Percentiles rank a stretch among this genome's conserved stretches.
Conservation (phyloP, 2,888 invertebrate genomes). For the Pharmacophagus antenor region DNA sequence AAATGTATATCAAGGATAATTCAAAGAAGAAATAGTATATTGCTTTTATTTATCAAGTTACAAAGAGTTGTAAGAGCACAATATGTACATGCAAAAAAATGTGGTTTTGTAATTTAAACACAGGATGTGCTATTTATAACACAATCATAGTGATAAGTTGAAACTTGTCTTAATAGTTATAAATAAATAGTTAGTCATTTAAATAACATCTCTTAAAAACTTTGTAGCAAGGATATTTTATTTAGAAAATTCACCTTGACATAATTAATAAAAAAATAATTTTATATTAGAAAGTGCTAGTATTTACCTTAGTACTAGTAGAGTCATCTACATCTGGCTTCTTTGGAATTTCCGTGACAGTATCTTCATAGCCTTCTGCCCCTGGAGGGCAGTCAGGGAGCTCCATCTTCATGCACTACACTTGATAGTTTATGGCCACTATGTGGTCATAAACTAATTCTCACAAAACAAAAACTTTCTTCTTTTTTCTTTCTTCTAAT, state of each 20-base stretch:
- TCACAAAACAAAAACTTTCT: slow-evolving; percentile 21
- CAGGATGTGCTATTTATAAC: background rate
- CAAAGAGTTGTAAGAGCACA: background rate
- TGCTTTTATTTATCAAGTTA: background rate
- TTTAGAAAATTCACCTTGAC: background rate
- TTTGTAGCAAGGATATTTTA: background rate
- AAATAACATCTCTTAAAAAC: background rate
- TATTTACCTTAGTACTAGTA: slow-evolving; percentile 73
- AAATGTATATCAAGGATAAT: background rate
- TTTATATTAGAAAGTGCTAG: slow-evolving; percentile 15
- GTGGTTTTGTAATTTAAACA: background rate
- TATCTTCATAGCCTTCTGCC: slow-evolving; percentile 72
- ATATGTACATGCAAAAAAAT: background rate
- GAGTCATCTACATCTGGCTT: slow-evolving; percentile 51
- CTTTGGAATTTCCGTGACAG: slow-evolving; percentile 63
- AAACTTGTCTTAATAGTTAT: too few relatives aligned
- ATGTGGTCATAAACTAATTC: slow-evolving; percentile 62
- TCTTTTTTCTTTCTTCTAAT: slow-evolving; percentile 18
- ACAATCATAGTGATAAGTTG: background rate
- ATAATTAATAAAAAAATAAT: background rate
- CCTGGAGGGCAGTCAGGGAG: slow-evolving; percentile 75
- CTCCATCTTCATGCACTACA: slow-evolving; percentile 75
- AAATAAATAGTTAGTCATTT: background rate
- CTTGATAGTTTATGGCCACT: slow-evolving; percentile 65
- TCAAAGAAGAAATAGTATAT: background rate